Evolutionary conservation across 2,888 invertebrate species (phyloP).

Genomic region (Habrosyne pyritoides): DNA sequence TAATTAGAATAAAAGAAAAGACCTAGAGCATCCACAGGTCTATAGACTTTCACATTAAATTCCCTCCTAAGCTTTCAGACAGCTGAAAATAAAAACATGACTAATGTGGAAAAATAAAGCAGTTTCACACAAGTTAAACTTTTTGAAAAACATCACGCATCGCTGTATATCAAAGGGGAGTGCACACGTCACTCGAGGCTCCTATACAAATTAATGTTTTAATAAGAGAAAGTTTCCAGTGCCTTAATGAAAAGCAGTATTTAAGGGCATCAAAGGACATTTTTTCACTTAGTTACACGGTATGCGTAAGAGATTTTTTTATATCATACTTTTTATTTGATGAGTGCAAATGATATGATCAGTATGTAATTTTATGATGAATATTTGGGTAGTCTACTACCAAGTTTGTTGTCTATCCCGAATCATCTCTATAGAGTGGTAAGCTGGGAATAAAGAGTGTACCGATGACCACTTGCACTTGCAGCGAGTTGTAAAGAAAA

Average conservation of each 20-base stretch:
- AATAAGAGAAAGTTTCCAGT: conserved; percentile 34
- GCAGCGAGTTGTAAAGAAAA: too few species aligned
- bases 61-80: background rate
- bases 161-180: background rate
- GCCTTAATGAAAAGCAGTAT: conserved; percentile 40
- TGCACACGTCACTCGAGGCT: background rate
- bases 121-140: background rate
- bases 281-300: conserved; percentile 15
- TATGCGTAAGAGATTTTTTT: background rate
- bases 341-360: too few species aligned
- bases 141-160: background rate
- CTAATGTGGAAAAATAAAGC: background rate
- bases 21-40: too few species aligned
- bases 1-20: too few species aligned
- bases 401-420: too few species aligned
- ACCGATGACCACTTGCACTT: too few species aligned
- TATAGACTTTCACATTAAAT: background rate
- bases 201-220: conserved; percentile 27
- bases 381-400: too few species aligned
- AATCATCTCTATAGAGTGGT: too few species aligned
- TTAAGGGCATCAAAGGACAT: conserved; percentile 31
- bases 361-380: too few species aligned
- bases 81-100: conserved; percentile 3
- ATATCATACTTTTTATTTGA: background rate
- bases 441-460: too few species aligned